Percentiles rank a stretch among this genome's conserved stretches.
Conservation (phyloP, 2,888 invertebrate species). For the Tetropium fuscum region DNA sequence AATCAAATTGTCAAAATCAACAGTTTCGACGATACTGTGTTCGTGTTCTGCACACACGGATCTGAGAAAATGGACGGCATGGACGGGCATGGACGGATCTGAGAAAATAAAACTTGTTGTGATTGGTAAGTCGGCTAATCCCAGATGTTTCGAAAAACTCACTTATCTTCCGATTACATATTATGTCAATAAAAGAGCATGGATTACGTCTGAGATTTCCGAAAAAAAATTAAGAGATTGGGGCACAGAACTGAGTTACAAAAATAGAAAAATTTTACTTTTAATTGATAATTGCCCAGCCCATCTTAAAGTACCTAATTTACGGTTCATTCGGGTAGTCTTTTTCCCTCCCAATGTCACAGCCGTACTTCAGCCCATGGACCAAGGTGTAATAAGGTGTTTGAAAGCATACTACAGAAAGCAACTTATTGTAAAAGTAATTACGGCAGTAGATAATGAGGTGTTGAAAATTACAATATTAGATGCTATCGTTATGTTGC, state of each 20-base stretch:
- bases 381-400: constrained; percentile 61
- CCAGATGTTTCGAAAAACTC: constrained; percentile 48
- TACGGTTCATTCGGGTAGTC: constrained; percentile 24
- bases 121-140: constrained; percentile 53
- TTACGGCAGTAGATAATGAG: neutral
- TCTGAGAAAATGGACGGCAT: no score
- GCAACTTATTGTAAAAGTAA: neutral
- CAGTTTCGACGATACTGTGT: no score
- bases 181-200: constrained; percentile 24
- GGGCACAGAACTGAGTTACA: constrained; percentile 28
- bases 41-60: no score
- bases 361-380: constrained; percentile 29
- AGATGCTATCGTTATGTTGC: neutral
- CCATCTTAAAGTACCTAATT: constrained; percentile 29
- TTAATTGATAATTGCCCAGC: constrained; percentile 39
- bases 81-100: constrained; percentile 48
- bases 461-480: neutral
- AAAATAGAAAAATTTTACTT: constrained; percentile 34
- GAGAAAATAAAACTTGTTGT: constrained; percentile 51
- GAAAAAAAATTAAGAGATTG: constrained; percentile 15
- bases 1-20: no score
- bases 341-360: constrained; percentile 40
- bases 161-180: constrained; percentile 42
- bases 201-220: constrained; percentile 35
- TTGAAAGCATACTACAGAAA: neutral